Evolutionary conservation across 2,113 vertebrate genomes (phyloP).

Genomic region (Microtus richardsoni): DNA sequence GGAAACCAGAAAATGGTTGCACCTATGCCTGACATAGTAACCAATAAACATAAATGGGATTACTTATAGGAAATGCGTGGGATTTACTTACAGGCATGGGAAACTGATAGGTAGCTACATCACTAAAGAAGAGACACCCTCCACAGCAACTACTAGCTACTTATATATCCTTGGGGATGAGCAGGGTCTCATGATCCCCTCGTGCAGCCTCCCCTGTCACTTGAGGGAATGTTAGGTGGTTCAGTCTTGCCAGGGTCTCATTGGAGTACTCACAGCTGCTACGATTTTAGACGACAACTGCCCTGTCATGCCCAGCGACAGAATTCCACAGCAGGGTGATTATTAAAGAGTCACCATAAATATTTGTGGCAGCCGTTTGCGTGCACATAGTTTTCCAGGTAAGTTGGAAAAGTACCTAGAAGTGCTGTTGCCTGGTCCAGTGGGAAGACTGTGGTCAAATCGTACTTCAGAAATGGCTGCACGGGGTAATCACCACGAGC

Average conservation of each 20-base stretch:
- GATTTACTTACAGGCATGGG: background rate
- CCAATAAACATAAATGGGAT: no score
- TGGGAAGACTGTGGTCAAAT: no score
- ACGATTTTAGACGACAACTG: no score
- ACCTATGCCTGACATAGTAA: background rate
- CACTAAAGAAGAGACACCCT: background rate
- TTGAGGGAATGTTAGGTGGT: background rate
- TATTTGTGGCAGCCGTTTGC: background rate
- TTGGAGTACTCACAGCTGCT: background rate
- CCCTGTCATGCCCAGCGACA: background rate
- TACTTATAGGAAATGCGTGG: background rate
- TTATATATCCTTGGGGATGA: background rate
- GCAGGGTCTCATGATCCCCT: background rate
- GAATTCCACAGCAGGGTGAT: background rate
- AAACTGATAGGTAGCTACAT: background rate
- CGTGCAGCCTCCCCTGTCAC: background rate
- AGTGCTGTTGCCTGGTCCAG: background rate
- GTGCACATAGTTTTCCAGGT: background rate
- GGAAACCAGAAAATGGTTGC: background rate
- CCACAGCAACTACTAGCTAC: background rate
- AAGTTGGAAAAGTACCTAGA: background rate
- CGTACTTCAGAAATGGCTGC: background rate
- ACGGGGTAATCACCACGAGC: background rate
- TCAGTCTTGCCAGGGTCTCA: background rate
- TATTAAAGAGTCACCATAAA: background rate